These are phyloP conservation scores for Luscinia megarhynchos DNA, from an alignment of 2,797 vertebrate species.

Conservation along the genomic window DNA sequence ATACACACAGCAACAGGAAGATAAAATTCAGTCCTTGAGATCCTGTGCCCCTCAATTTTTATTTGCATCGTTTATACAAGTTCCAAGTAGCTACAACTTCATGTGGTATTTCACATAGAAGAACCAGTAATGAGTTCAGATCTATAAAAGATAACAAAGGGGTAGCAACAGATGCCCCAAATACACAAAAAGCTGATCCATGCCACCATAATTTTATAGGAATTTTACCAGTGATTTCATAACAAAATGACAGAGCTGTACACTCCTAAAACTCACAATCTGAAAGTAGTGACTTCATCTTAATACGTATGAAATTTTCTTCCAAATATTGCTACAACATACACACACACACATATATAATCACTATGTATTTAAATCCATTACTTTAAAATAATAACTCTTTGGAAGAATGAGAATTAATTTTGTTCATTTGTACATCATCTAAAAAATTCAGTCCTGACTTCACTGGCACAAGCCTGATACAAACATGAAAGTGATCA, in stretches of 20 bases:
- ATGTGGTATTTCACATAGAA: background rate
- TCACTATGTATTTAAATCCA: background rate
- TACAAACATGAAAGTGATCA: background rate
- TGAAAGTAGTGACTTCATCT: background rate
- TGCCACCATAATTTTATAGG: background rate
- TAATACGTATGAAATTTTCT: background rate
- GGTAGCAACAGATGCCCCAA: background rate
- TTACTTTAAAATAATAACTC: background rate
- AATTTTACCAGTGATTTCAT: background rate
- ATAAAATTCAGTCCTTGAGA: background rate
- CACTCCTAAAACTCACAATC: background rate
- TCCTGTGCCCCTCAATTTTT: rapidly evolving
- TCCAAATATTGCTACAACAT: background rate
- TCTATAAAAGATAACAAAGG: background rate
- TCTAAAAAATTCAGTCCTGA: background rate
- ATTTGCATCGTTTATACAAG: background rate
- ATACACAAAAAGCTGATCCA: background rate
- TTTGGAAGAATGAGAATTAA: background rate
- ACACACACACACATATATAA: background rate
- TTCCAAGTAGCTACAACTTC: background rate
- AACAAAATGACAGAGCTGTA: background rate
- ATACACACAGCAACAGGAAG: background rate
- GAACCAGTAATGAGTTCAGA: background rate
- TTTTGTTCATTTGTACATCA: background rate
- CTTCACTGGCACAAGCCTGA: background rate